A percentile compares a stretch with the other conserved stretches of the same genome.
These are phyloP conservation scores for Sebastes umbrosus DNA, from an alignment of 2,797 vertebrate species.

Conservation along the genomic window DNA sequence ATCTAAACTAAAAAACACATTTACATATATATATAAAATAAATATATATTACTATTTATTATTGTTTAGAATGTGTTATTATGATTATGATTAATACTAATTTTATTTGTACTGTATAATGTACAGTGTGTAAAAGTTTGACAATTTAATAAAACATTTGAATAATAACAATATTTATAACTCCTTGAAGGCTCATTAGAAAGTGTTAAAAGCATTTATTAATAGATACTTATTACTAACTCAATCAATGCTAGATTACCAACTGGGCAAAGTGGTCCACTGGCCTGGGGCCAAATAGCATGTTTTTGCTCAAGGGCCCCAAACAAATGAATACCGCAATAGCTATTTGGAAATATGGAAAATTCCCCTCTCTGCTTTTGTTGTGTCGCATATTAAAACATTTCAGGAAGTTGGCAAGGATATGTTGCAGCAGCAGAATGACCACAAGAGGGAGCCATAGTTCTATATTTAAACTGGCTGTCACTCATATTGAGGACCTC, in stretches of 20 bases:
- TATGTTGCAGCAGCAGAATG: not conserved
- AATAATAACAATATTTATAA: not conserved
- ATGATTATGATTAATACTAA: too few species aligned
- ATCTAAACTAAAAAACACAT: too few species aligned
- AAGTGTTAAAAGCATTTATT: not conserved
- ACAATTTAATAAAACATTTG: too few species aligned
- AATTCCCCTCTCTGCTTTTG: not conserved
- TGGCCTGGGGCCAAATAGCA: not conserved
- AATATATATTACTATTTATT: too few species aligned
- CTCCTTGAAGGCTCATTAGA: not conserved
- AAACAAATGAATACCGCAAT: not conserved
- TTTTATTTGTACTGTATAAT: too few species aligned
- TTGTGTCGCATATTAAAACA: not conserved
- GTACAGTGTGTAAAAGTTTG: too few species aligned
- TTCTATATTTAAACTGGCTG: not conserved
- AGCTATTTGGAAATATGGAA: not conserved
- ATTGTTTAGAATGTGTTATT: too few species aligned
- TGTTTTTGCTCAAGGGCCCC: not conserved
- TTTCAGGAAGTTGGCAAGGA: not conserved
- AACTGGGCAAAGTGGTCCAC: not conserved
- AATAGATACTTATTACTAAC: not conserved
- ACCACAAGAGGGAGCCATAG: conserved; percentile 51
- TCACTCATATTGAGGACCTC: not conserved
- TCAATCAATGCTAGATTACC: not conserved
- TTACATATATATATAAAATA: too few species aligned